Percentiles rank a stretch among this genome's conserved stretches.
phyloP scores from a whole-genome alignment of 2,888 invertebrate genomes.

The Platypus cylindrus region DNA sequence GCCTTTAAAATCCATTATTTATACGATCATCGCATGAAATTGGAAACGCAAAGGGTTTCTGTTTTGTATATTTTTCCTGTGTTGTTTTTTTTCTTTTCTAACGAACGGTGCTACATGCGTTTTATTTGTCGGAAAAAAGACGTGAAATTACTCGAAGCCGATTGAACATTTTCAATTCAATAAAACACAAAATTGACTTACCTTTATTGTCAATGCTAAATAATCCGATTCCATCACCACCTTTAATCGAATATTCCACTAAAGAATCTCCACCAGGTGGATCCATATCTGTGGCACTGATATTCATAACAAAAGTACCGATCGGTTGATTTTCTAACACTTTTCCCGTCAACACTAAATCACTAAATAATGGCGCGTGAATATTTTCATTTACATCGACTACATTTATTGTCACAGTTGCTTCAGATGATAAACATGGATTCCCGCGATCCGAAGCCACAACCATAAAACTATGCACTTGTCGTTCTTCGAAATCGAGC shows the following conservation, averaged over 20 bases:
- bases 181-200: too few relatives aligned
- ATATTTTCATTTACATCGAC: conserved; percentile 92
- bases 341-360: conserved; percentile 60
- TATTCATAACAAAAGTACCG: conserved; percentile 63
- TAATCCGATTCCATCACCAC: conserved; percentile 81
- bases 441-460: conserved; percentile 76
- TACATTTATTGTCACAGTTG: conserved; percentile 71
- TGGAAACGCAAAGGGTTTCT: too few relatives aligned
- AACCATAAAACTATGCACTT: conserved; percentile 78
- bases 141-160: too few relatives aligned
- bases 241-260: conserved; percentile 74
- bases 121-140: too few relatives aligned
- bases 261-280: conserved; percentile 67
- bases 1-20: too few relatives aligned
- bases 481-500: conserved; percentile 81
- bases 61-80: too few relatives aligned
- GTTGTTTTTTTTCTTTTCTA: too few relatives aligned
- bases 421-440: conserved; percentile 66
- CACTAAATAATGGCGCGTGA: conserved; percentile 69
- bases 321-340: conserved; percentile 72
- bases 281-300: conserved; percentile 71
- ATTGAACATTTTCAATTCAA: too few relatives aligned
- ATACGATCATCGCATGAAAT: too few relatives aligned
- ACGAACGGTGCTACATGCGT: too few relatives aligned
- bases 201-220: conserved; percentile 86